Percentiles rank a stretch among this genome's conserved stretches.
Evolutionary conservation across 2,113 vertebrate species (phyloP).

Genomic region (Gobio gobio): DNA sequence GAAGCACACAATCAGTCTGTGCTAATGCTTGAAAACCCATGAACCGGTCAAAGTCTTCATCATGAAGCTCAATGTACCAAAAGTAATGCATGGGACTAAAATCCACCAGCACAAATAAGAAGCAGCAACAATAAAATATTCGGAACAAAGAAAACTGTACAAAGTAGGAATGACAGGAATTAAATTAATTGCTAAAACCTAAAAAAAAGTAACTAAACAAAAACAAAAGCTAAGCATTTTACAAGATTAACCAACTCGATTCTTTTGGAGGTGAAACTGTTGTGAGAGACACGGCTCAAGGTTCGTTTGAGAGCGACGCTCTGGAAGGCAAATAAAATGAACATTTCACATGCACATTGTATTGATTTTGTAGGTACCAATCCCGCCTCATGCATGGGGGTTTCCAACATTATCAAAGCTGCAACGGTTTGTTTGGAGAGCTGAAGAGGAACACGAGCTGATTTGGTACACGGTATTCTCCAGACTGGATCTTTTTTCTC

Average conservation of each 20-base stretch:
- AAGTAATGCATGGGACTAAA: neutral
- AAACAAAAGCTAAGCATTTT: neutral
- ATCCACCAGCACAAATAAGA: neutral
- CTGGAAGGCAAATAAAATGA: neutral
- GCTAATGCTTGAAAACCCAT: neutral
- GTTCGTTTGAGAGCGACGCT: neutral
- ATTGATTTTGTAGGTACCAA: neutral
- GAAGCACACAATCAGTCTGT: neutral
- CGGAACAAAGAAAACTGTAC: neutral
- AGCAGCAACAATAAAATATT: no score
- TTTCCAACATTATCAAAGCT: neutral
- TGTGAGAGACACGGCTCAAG: neutral
- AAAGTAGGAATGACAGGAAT: neutral
- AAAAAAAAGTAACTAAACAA: neutral
- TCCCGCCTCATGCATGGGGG: constrained; percentile 36
- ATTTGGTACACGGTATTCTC: neutral
- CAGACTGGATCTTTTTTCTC: neutral
- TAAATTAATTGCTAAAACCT: neutral
- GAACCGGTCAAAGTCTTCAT: neutral
- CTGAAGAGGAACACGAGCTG: neutral
- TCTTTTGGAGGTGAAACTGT: neutral
- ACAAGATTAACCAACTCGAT: neutral
- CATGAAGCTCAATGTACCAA: neutral
- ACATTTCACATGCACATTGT: constrained; percentile 30
- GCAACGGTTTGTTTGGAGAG: neutral